Evolutionary conservation across 1,140 invertebrate species (phyloP).

Genomic region (Ganaspis sp.): DNA sequence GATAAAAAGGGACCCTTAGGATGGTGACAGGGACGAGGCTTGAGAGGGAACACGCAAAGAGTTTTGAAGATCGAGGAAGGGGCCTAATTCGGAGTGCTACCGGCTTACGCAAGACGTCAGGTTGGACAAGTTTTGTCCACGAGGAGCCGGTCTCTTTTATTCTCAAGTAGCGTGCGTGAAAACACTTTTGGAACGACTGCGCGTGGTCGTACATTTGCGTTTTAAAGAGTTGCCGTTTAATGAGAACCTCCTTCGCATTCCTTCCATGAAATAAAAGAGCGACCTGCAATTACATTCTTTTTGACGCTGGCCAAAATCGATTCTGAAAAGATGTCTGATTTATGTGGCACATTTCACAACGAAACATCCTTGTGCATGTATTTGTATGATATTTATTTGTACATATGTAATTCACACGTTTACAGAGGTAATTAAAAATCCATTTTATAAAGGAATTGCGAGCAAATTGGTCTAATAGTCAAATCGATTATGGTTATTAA

Average conservation of each 20-base stretch:
- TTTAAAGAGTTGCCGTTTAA: conserved; percentile 37
- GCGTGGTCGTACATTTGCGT: conserved; percentile 36
- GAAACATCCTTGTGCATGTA: no score
- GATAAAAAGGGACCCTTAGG: conserved; percentile 46
- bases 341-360: no score
- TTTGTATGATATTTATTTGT: background rate
- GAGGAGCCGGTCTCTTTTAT: conserved; percentile 30
- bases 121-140: conserved; percentile 58
- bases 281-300: background rate
- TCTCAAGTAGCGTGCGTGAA: conserved; percentile 35
- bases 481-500: no score
- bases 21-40: conserved; percentile 32
- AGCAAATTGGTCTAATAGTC: no score
- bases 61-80: conserved; percentile 54
- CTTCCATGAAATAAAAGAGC: conserved; percentile 16
- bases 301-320: background rate
- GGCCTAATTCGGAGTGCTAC: conserved; percentile 69
- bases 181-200: conserved; percentile 23
- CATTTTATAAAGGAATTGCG: no score
- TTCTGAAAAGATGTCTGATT: no score
- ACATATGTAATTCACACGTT: no score
- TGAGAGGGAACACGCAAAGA: conserved; percentile 54
- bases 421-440: no score
- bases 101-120: conserved; percentile 66
- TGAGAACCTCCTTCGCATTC: conserved; percentile 16